Evolutionary conservation across 2,888 invertebrate species (phyloP).

Genomic region (Gandaritis pyraliata): DNA sequence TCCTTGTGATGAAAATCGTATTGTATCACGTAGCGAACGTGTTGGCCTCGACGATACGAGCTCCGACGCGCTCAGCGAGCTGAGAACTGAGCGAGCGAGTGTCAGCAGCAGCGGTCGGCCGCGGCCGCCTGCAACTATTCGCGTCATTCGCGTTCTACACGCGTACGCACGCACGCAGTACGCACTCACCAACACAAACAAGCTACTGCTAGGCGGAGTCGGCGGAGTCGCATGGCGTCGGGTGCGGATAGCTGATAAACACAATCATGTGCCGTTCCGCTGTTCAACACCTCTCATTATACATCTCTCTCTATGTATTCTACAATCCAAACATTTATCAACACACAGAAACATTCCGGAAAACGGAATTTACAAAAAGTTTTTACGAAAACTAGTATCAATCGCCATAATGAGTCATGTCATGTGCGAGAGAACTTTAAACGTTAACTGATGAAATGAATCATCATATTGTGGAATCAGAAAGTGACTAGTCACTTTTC

Average conservation of each 20-base stretch:
- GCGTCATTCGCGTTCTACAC: conserved; percentile 76
- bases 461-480: conserved; percentile 26
- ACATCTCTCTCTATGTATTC: conserved; percentile 43
- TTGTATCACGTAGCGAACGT: conserved; percentile 45
- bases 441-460: conserved; percentile 25
- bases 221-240: too few relatives aligned
- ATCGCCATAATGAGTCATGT: conserved; percentile 2
- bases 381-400: conserved; percentile 8
- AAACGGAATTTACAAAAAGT: conserved; percentile 3
- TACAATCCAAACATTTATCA: conserved; percentile 10
- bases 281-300: conserved; percentile 48
- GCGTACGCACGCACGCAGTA: conserved; percentile 78
- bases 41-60: conserved; percentile 75
- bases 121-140: conserved; percentile 74
- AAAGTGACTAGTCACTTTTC: conserved; percentile 25
- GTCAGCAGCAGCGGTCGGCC: conserved; percentile 54
- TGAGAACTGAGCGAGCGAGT: conserved; percentile 67
- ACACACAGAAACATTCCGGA: conserved; percentile 6
- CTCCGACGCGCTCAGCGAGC: conserved; percentile 70
- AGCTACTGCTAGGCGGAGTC: conserved; percentile 51
- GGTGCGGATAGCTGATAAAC: conserved; percentile 60
- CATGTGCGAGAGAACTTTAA: conserved; percentile 22
- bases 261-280: conserved; percentile 55
- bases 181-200: conserved; percentile 78
- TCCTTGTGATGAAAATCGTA: conserved; percentile 56